Percentiles rank a stretch among this genome's conserved stretches.
These are phyloP conservation scores for Nansenia antarctica DNA, from an alignment of 2,113 vertebrate species.

Conservation along the genomic window DNA sequence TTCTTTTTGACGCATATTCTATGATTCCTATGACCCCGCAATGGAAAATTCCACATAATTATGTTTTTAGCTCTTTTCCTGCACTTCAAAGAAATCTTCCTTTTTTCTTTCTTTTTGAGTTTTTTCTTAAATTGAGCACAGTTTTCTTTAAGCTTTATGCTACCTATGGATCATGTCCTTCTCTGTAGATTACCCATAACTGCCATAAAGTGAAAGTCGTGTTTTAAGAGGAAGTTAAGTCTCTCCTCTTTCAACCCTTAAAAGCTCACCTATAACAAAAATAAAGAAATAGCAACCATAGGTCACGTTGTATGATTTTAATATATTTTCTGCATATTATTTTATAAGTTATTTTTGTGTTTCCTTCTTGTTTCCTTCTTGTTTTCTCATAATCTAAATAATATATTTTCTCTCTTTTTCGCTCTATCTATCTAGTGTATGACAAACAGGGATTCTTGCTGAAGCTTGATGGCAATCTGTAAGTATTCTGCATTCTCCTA, in stretches of 20 bases:
- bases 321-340: background rate
- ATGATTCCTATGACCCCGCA: background rate
- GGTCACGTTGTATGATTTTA: too few species aligned
- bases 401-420: background rate
- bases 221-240: too few species aligned
- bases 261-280: too few species aligned
- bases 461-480: slow-evolving; percentile 86
- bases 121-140: background rate
- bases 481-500: slow-evolving; percentile 70
- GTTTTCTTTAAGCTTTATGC: background rate
- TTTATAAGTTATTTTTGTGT: background rate
- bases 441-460: slow-evolving; percentile 89
- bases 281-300: background rate
- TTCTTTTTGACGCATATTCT: background rate
- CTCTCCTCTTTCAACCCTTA: too few species aligned
- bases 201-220: too few species aligned
- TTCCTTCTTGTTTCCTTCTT: background rate
- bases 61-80: background rate
- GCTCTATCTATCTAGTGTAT: slow-evolving; percentile 73
- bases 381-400: background rate
- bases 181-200: background rate
- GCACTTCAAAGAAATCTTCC: background rate
- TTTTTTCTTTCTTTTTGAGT: background rate
- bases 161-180: background rate
- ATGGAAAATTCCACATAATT: background rate